Evolutionary conservation across 2,888 invertebrate species (phyloP), one percentile per base, ranked within the genome.

Genomic region (Ectobius pallidus): DNA sequence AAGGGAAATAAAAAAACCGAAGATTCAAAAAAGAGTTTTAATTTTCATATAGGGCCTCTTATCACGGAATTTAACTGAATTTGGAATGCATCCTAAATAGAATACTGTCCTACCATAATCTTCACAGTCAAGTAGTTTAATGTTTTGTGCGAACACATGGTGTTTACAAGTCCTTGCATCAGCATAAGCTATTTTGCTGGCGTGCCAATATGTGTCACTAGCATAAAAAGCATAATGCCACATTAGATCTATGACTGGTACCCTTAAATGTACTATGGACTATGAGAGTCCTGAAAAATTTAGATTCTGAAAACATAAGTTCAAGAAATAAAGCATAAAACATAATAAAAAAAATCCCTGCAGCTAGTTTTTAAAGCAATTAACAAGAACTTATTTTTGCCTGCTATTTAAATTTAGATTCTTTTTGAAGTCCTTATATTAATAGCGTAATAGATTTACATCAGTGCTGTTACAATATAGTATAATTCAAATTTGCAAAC

Each of bases 171-270:
- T n/a, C n/a, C n/a, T n/a, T n/a, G n/a, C n/a, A n/a, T n/a, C n/a
- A n/a, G n/a, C n/a, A n/a, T n/a, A n/a, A n/a, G n/a, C n/a, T n/a
- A n/a, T n/a, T n/a, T n/a, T n/a, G n/a, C n/a, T n/a, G n/a, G n/a
- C n/a, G n/a, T n/a, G n/a, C n/a, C n/a, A n/a, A n/a, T n/a, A n/a
- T n/a, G n/a, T n/a, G n/a, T n/a, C n/a, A n/a, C n/a, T n/a, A n/a
- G n/a, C n/a, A n/a, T n/a, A n/a, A n/a, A n/a, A 49, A 49, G 11
- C 49, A 49, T 49, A 49, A 49, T 49, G 49, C 18, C n/a, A 49
- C n/a, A 49, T 49, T 49, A 49, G 49, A 49, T n/a, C 49, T 49
- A 49, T 49, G 49, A n/a, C n/a, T n/a, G 49, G 49, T 49, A 49
- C 49, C 49, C 49, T 18, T 49, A 49, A 49, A 49, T 9, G 49